A percentile compares a stretch with the other conserved stretches of the same genome.
phyloP scores from a whole-genome alignment of 2,888 invertebrate genomes.

The Acleris emargana region DNA sequence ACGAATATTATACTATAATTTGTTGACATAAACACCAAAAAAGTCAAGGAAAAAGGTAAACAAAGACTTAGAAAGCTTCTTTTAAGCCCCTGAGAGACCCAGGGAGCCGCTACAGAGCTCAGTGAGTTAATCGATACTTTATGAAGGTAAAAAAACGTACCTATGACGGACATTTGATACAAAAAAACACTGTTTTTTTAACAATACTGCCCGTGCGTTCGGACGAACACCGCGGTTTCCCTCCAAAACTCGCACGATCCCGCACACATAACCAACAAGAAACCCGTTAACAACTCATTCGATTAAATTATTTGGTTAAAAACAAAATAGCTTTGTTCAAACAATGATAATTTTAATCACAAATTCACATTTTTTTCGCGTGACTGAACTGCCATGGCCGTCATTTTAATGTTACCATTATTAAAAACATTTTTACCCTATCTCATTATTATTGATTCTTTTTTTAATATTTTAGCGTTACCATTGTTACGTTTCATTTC shows the following conservation, averaged over 20 bases:
- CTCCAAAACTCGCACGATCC: conserved; percentile 39
- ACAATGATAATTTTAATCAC: conserved; percentile 50
- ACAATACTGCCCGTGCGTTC: conserved; percentile 41
- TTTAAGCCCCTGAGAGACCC: conserved; percentile 41
- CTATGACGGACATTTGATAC: conserved; percentile 51
- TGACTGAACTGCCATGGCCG: conserved; percentile 63
- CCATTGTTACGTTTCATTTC: conserved; percentile 11
- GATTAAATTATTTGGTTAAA: conserved; percentile 31
- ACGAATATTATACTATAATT: background rate
- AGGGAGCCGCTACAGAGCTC: conserved; percentile 39
- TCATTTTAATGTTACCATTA: conserved; percentile 55
- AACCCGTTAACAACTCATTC: conserved; percentile 34
- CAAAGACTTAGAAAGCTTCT: conserved; percentile 30
- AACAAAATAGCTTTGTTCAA: conserved; percentile 47
- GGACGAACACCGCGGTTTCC: conserved; percentile 40
- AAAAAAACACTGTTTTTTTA: conserved; percentile 65
- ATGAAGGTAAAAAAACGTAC: conserved; percentile 59
- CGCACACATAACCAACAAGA: conserved; percentile 29
- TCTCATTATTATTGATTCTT: conserved; percentile 35
- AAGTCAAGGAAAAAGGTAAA: conserved; percentile 28
- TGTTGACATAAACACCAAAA: conserved; percentile 30
- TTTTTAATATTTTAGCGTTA: conserved; percentile 29
- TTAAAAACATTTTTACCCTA: conserved; percentile 32
- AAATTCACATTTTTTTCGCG: conserved; percentile 62
- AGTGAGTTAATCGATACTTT: conserved; percentile 63